A percentile compares a stretch with the other conserved stretches of the same genome.
phyloP scores from a whole-genome alignment of 2,113 vertebrate species.

The Maccullochella peelii region DNA sequence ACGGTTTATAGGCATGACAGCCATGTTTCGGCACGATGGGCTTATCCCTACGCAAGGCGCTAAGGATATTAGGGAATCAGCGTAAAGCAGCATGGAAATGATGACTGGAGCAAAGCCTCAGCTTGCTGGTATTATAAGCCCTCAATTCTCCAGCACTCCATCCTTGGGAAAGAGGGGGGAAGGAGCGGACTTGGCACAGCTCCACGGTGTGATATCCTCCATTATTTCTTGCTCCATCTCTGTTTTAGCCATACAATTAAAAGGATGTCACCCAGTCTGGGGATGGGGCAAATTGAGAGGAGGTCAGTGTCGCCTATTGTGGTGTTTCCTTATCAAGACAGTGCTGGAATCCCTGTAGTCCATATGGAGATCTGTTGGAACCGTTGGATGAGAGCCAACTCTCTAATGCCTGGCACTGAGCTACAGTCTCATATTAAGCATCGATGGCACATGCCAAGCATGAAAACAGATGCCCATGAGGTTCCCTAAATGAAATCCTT shows the following conservation, averaged over 20 bases:
- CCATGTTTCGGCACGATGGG: constrained; percentile 81
- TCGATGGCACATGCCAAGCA: constrained; percentile 41
- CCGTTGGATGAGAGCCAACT: constrained; percentile 52
- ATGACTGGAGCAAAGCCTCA: constrained; percentile 82
- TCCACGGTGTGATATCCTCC: constrained; percentile 66
- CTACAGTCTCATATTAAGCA: constrained; percentile 21
- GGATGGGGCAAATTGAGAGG: constrained; percentile 37
- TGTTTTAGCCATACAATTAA: constrained; percentile 64
- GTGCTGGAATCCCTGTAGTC: constrained; percentile 45
- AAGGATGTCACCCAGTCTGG: constrained; percentile 63
- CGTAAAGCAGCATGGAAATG: constrained; percentile 85
- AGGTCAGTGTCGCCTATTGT: constrained; percentile 64
- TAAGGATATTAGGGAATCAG: constrained; percentile 87
- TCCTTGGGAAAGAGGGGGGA: constrained; percentile 60
- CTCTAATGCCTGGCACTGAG: constrained; percentile 39
- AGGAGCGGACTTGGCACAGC: constrained; percentile 65
- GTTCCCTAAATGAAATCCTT: constrained; percentile 45
- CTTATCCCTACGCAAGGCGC: constrained; percentile 83
- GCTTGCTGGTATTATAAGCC: constrained; percentile 78
- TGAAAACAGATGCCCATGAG: constrained; percentile 48
- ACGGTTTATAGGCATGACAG: constrained; percentile 84
- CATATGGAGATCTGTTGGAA: constrained; percentile 53
- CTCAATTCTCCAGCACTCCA: constrained; percentile 73
- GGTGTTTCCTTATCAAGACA: constrained; percentile 33
- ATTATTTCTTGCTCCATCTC: constrained; percentile 71